A percentile compares a stretch with the other conserved stretches of the same genome.
Evolutionary conservation across 2,113 vertebrate species (phyloP).

Genomic region (Stigmatopora nigra): DNA sequence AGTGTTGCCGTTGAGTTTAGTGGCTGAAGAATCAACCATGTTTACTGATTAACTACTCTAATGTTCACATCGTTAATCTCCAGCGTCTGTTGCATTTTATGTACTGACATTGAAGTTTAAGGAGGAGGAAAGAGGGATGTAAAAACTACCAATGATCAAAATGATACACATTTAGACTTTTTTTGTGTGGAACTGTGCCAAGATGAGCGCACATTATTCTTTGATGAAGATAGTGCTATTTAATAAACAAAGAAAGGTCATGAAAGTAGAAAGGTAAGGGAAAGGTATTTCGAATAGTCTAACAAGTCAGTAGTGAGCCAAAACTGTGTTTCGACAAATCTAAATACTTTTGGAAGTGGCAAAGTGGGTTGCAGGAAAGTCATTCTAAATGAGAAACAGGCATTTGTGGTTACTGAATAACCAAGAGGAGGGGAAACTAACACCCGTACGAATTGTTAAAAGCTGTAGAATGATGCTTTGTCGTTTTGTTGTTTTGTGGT

Average conservation of each 20-base stretch:
- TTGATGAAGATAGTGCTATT: neutral
- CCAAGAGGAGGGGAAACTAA: conserved; percentile 34
- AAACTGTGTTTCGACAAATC: neutral
- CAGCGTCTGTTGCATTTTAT: conserved; percentile 4
- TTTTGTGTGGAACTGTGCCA: conserved; percentile 1
- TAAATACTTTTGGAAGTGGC: neutral
- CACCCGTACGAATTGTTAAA: conserved; percentile 17
- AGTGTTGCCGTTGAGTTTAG: conserved; percentile 7
- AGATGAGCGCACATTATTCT: neutral
- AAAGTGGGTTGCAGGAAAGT: neutral
- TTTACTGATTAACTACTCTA: conserved; percentile 19
- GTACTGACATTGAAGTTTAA: neutral
- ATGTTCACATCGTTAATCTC: neutral
- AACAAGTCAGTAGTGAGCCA: neutral
- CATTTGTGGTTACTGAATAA: conserved; percentile 48
- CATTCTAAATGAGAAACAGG: neutral
- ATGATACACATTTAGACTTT: neutral
- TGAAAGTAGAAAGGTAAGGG: neutral
- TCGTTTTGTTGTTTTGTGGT: neutral
- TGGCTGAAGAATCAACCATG: conserved; percentile 21
- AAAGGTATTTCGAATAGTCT: neutral
- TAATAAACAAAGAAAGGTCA: neutral
- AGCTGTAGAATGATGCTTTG: neutral
- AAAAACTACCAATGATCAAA: neutral
- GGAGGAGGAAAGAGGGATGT: neutral